Evolutionary conservation across 2,797 vertebrate genomes (phyloP).

Genomic region (Phrynocephalus vlangalii): DNA sequence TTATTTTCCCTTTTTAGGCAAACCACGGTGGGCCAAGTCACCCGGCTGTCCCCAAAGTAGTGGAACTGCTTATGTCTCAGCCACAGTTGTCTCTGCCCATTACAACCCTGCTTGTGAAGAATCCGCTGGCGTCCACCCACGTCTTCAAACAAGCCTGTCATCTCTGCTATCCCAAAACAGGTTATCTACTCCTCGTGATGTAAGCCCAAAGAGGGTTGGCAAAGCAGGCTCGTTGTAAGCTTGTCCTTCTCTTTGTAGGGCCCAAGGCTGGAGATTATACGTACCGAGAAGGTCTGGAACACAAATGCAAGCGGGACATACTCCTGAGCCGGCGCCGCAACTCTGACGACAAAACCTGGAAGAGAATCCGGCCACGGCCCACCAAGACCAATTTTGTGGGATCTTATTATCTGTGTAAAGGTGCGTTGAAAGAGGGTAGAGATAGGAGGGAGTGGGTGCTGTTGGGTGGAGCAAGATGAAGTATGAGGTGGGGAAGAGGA

Average conservation of each 20-base stretch:
- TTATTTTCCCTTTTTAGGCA: slow-evolving; percentile 44
- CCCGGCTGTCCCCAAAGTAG: slow-evolving; percentile 59
- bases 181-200: slow-evolving; percentile 72
- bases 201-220: not conserved
- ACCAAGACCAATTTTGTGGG: slow-evolving; percentile 96
- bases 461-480: not conserved
- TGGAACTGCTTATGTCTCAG: slow-evolving; percentile 62
- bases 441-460: not conserved
- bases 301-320: slow-evolving; percentile 94
- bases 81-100: slow-evolving; percentile 79
- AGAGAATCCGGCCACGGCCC: slow-evolving; percentile 93
- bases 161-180: slow-evolving; percentile 96
- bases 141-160: slow-evolving; percentile 97
- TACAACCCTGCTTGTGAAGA: slow-evolving; percentile 92
- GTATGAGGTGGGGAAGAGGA: not conserved
- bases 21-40: slow-evolving; percentile 60
- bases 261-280: slow-evolving; percentile 94
- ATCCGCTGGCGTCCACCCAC: slow-evolving; percentile 92
- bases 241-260: slow-evolving; percentile 75
- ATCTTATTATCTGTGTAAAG: slow-evolving; percentile 98
- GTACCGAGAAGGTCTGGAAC: slow-evolving; percentile 93
- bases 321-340: slow-evolving; percentile 91
- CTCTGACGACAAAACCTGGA: slow-evolving; percentile 91
- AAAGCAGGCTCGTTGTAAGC: not conserved
- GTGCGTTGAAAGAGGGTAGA: slow-evolving; percentile 72